A percentile compares a stretch with the other conserved stretches of the same genome.
phyloP scores from a whole-genome alignment of 2,888 invertebrate species.

The Meloe dianella region DNA sequence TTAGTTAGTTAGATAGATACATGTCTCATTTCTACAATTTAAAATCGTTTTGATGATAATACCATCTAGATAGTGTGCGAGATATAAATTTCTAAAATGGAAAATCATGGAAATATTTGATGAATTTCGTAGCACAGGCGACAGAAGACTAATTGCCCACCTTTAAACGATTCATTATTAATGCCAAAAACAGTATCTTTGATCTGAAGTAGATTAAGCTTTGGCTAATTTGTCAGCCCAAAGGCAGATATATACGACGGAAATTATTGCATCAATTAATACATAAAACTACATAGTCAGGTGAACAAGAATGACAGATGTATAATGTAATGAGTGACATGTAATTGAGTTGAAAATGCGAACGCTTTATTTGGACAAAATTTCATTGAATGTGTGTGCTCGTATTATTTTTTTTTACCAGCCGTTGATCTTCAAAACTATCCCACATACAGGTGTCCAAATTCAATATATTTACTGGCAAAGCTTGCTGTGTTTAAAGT shows the following conservation, averaged over 20 bases:
- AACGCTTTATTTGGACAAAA: too few relatives aligned
- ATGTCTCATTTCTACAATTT: not conserved
- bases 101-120: constrained; percentile 5
- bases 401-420: too few relatives aligned
- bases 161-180: constrained; percentile 44
- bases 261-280: constrained; percentile 11
- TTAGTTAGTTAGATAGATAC: not conserved
- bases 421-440: not conserved
- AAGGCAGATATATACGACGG: constrained; percentile 36
- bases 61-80: not conserved
- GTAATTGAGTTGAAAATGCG: too few relatives aligned
- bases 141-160: constrained; percentile 43
- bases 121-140: constrained; percentile 1
- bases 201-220: constrained; percentile 53
- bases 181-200: constrained; percentile 49
- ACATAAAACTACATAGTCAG: too few relatives aligned
- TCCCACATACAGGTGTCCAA: not conserved
- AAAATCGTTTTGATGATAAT: not conserved
- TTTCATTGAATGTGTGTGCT: not conserved
- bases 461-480: not conserved
- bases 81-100: not conserved
- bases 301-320: not conserved
- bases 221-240: constrained; percentile 51
- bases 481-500: not conserved
- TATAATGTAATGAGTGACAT: not conserved